Evolutionary conservation across 1,140 invertebrate genomes (phyloP), one percentile per base, ranked within the genome.

Genomic region (Formica selysi): DNA sequence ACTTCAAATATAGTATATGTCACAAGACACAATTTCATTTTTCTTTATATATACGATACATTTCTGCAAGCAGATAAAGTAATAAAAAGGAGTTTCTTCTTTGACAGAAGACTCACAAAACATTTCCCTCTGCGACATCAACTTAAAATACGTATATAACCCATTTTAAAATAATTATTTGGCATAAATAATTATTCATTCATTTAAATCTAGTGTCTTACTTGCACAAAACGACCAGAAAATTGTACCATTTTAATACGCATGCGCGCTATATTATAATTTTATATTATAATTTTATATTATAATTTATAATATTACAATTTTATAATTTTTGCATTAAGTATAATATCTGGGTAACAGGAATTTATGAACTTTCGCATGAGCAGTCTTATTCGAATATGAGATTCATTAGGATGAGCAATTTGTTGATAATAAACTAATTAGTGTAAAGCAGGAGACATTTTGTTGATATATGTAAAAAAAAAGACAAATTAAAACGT

Each of bases 1-100:
- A 68, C 79, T 68, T 83, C 79, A 51, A 44, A 70, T 80, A 41
- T 57, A 68, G 41, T 16, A 36, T 44, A 73, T 22, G 32, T 68
- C 64, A 61, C 36, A 44, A 74, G 4, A 73, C 38, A 6, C 38
- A 73, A 59, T 6, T 59, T 22, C 16, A 54, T 57, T 67, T 61
- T 41, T 74, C 38, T 70, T 71, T 62, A 36, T 13, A 36, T 0
- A 59, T 10, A 59, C 38, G 19, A 62, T n/a, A 57, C 1, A n/a
- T 73, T 5, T 64, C 6, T 44, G 26, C 11, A 41, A 36, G 44
- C 44, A 44, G 10, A 10, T 41, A 76, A 76, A 76, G 32, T 8
- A 10, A 19, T 64, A n/a, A 76, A 76, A 64, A n/a, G 2, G 41
- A 81, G 59, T 16, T 7, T 19, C 6, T 0, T 5, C 13, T 6